Base-by-base conservation (phyloP, 2,888 invertebrate species). In the Ophion ventricosus region DNA sequence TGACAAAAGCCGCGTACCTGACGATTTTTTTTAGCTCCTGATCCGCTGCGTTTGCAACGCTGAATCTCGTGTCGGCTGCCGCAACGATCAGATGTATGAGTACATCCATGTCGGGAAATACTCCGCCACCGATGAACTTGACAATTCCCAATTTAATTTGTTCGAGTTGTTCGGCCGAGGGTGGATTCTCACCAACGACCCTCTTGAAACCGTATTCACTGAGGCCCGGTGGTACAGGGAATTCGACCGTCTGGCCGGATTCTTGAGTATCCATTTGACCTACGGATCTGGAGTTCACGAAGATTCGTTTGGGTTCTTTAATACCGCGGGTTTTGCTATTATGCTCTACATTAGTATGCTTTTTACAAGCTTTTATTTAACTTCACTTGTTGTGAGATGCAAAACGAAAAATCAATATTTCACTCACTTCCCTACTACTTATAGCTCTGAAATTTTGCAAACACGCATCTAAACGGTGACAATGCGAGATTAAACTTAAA, bases 1-100 rank as follows among this genome's bases (percentile, higher is more conserved):
- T 57, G 57, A 61, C 40, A 75, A 5, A 8, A 35, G 29, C 73
- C 49, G 74, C 43, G 59, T 94, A 96, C 96, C 95, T 95, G 86
- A 96, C 95, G 63, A 96, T 95, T 93, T 97, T 97, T 90, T 97
- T 97, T 10, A 98, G 93, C 88, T 98, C 97, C 86, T 96, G 96
- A 91, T 98, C 97, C 1, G 98, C 98, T 80, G 96, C 95, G 91
- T 98, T 97, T 75, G 98, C 98, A 64, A 98, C 97, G 93, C 96
- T 97, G 92, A 97, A 98, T 85, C 98, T 94, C 0, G 98, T 97
- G 91, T 98, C 98, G 0, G 98, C 96, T 0, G 98, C 97, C 1
- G 97, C 98, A 7, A 98, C 96, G 10, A 98, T 96, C 82, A 98
- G 94, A 77, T 97, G 96, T 85, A 97, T 94, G 26, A 98, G 94